phyloP scores from a whole-genome alignment of 2,113 vertebrate genomes.

The Fregata magnificens region DNA sequence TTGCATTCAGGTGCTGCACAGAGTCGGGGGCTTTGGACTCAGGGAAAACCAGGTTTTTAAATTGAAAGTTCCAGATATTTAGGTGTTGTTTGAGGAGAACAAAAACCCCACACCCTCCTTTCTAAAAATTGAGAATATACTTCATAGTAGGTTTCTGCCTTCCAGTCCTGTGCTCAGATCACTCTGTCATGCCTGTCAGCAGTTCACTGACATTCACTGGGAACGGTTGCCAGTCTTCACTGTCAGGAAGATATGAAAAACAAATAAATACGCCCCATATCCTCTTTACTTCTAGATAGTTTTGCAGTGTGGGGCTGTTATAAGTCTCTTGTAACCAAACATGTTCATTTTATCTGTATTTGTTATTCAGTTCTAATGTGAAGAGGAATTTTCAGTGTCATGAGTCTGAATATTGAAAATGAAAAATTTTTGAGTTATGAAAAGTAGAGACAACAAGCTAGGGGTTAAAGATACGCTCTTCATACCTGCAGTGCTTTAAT shows the following conservation, averaged over 20 bases:
- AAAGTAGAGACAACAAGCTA: background rate
- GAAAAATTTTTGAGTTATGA: background rate
- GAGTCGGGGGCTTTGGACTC: background rate
- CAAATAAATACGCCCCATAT: background rate
- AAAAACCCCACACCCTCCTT: accelerated
- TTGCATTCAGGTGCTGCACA: background rate
- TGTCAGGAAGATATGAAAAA: background rate
- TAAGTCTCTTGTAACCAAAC: background rate
- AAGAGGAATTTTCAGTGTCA: background rate
- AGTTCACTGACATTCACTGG: background rate
- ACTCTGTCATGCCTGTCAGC: background rate
- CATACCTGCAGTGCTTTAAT: background rate
- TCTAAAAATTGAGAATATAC: background rate
- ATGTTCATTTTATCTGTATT: background rate
- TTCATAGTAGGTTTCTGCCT: background rate
- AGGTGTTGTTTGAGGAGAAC: background rate
- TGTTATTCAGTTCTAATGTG: background rate
- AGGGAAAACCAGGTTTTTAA: background rate
- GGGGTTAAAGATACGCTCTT: background rate
- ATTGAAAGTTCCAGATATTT: background rate
- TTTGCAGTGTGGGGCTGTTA: background rate
- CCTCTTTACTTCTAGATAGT: background rate
- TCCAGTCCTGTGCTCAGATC: background rate
- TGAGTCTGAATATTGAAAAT: background rate
- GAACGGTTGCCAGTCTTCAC: background rate